phyloP scores from a whole-genome alignment of 2,888 invertebrate species.

The Isoperla grammatica region DNA sequence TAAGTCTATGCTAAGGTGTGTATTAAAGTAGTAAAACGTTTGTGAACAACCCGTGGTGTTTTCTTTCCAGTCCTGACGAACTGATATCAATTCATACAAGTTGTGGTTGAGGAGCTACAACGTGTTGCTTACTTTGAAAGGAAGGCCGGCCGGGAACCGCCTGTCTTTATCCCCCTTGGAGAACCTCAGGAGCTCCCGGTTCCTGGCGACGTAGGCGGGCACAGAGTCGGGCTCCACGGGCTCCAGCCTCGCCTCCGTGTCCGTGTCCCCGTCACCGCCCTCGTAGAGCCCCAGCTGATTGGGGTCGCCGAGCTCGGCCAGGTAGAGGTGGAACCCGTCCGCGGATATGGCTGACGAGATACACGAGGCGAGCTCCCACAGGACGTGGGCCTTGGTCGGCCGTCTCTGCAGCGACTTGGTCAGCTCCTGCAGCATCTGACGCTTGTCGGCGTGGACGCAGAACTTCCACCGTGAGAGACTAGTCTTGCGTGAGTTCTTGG shows the following conservation, averaged over 20 bases:
- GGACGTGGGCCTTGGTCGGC: constrained; percentile 56
- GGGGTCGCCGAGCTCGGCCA: constrained; percentile 47
- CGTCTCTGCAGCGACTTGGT: constrained; percentile 55
- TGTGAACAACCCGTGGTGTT: no score
- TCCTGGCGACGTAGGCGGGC: constrained; percentile 44
- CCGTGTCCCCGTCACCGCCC: constrained; percentile 36
- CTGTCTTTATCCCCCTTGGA: constrained; percentile 46
- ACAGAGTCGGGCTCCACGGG: constrained; percentile 33
- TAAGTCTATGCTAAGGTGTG: not conserved
- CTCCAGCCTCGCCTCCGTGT: constrained; percentile 38
- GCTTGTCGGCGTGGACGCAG: constrained; percentile 58
- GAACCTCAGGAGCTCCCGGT: constrained; percentile 46
- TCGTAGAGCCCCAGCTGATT: constrained; percentile 42
- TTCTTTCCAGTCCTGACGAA: no score
- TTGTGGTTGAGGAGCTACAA: no score
- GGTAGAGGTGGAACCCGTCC: constrained; percentile 58
- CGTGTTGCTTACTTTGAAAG: not conserved
- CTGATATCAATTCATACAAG: no score
- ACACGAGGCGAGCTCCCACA: constrained; percentile 61
- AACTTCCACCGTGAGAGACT: constrained; percentile 51
- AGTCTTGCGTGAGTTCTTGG: constrained; percentile 45
- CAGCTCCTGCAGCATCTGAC: constrained; percentile 57
- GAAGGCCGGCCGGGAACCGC: constrained; percentile 47
- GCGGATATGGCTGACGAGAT: constrained; percentile 60
- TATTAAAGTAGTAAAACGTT: no score